Evolutionary conservation across 2,113 vertebrate species (phyloP), one percentile per base, ranked within the genome.

Genomic region (Camelus dromedarius): DNA sequence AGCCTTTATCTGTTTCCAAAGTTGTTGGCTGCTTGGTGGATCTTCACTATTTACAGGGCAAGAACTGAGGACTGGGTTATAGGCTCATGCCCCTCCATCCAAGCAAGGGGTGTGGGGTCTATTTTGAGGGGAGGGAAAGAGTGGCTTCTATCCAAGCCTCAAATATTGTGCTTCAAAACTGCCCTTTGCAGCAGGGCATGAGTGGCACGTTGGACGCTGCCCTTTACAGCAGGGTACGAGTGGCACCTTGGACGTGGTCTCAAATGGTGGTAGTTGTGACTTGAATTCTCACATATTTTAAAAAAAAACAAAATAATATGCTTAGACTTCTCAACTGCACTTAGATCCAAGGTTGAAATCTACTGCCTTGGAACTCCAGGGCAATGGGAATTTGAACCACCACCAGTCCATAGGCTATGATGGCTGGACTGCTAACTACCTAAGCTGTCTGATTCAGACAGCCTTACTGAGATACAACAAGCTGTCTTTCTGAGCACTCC

Each of bases 1-100:
- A 98, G 96, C 15, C 14, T 80, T n/a, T 62, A 3, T 69, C 86
- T 46, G 60, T 28, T 56, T 54, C 54, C 38, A 20, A 19, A 35
- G 42, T 79, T 91, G 66, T 35, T 54, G 28, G 22, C 38, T 88
- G 8, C 24, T 46, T 35, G 22, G 5, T 87, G 81, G 35, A n/a
- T 38, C 14, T 80, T 77, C 6, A 20, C 66, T n/a, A 1, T 28
- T 50, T 14, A 18, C 1, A 69, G 30, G 19, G 42, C 28, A 50
- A 67, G 42, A n/a, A 38, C 35, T 38, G 20, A 24, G 54, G 7
- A 15, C 11, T 35, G 8, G 6, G 20, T 0, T 38, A 8, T 19
- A 30, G 22, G 26, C 2, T 24, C 18, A 14, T 6, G 3, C 22
- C 42, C 18, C 5, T 46, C 54, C 35, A 4, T 46, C n/a, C 3